Conservation (phyloP, 2,113 vertebrate genomes). For the Ictidomys tridecemlineatus region DNA sequence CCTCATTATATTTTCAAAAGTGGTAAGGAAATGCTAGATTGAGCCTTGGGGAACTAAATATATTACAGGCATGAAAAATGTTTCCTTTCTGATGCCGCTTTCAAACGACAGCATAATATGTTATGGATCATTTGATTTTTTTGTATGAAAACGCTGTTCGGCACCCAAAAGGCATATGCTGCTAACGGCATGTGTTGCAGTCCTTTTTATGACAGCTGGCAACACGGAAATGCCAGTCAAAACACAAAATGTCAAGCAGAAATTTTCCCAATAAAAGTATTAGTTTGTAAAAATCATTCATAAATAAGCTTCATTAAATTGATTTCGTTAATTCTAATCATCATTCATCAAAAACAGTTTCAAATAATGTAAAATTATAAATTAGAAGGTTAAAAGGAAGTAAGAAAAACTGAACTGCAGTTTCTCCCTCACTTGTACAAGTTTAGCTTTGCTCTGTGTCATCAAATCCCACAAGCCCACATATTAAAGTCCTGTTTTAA, state of each 20-base stretch:
- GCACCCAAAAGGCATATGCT: slow-evolving; percentile 89
- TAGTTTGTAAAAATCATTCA: slow-evolving; percentile 77
- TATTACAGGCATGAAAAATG: slow-evolving; percentile 87
- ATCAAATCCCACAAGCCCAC: not conserved
- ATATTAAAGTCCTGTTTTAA: not conserved
- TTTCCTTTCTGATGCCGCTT: slow-evolving; percentile 88
- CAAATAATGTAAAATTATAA: not conserved
- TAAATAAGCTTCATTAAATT: slow-evolving; percentile 77
- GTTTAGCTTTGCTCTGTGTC: not conserved
- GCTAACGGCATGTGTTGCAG: slow-evolving; percentile 84
- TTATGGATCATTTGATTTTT: slow-evolving; percentile 95
- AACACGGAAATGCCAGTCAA: slow-evolving; percentile 91
- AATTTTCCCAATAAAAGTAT: slow-evolving; percentile 86
- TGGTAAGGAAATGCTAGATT: slow-evolving; percentile 88
- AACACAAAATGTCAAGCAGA: slow-evolving; percentile 89
- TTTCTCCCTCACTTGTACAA: not conserved
- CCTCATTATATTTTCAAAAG: slow-evolving; percentile 80
- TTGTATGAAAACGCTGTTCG: slow-evolving; percentile 86
- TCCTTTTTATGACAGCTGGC: slow-evolving; percentile 91
- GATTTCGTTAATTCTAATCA: slow-evolving; percentile 58
- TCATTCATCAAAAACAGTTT: not conserved
- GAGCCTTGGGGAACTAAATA: slow-evolving; percentile 87
- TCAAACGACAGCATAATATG: slow-evolving; percentile 94
- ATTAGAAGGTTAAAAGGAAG: not conserved
- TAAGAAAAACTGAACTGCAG: not conserved